A percentile compares a stretch with the other conserved stretches of the same genome.
Conservation (phyloP, 1,140 invertebrate genomes). For the Heliconius hermathena region DNA sequence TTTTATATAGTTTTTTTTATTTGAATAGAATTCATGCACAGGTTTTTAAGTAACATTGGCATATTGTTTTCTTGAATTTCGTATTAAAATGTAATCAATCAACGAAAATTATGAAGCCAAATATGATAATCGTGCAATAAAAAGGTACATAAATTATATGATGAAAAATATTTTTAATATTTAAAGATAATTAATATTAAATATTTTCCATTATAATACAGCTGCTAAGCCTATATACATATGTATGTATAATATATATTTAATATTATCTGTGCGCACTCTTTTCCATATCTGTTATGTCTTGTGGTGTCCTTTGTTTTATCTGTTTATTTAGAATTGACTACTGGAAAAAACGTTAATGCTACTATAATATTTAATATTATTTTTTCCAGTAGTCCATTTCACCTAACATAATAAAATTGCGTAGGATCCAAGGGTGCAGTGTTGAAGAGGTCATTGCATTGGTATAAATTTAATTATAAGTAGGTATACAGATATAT, state of each 20-base stretch:
- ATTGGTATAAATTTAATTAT: constrained; percentile 22
- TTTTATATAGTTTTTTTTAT: neutral
- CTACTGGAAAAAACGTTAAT: neutral
- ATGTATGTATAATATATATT: neutral
- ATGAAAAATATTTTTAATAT: neutral
- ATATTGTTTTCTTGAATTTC: neutral
- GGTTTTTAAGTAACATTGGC: neutral
- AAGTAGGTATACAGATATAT: neutral
- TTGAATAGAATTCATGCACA: neutral
- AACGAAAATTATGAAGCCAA: neutral
- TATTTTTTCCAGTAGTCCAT: neutral
- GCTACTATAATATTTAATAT: too few species aligned
- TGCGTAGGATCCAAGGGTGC: constrained; percentile 26
- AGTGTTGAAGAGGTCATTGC: constrained; percentile 49
- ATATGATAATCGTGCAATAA: constrained; percentile 1
- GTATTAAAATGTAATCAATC: neutral
- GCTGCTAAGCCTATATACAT: neutral
- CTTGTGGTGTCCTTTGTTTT: neutral
- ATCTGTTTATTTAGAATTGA: neutral
- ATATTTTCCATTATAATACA: neutral
- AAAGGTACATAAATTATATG: neutral
- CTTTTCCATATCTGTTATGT: neutral
- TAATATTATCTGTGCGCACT: neutral
- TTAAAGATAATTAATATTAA: neutral
- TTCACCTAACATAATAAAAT: constrained; percentile 35